phyloP scores from a whole-genome alignment of 1,140 invertebrate genomes.

The Argopecten irradians region DNA sequence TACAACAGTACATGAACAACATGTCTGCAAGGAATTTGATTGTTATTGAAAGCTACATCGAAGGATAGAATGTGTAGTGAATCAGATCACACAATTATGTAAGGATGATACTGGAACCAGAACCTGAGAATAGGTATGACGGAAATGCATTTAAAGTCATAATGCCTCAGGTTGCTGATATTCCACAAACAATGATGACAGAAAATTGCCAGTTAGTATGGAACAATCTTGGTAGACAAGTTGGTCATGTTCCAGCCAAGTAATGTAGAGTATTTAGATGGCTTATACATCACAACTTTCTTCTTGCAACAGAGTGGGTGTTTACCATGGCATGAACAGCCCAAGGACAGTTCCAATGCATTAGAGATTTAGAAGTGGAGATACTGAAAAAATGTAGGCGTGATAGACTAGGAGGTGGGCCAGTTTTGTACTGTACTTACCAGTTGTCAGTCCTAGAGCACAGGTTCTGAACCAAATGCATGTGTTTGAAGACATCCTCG shows the following conservation, averaged over 20 bases:
- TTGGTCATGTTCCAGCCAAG: constrained; percentile 33
- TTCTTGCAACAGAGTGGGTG: neutral
- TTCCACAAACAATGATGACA: neutral
- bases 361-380: neutral
- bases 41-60: neutral
- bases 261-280: constrained; percentile 20
- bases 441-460: neutral
- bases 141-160: constrained; percentile 26
- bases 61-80: constrained; percentile 31
- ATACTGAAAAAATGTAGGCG: too few species aligned
- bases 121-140: constrained; percentile 28
- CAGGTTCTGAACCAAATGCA: neutral
- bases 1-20: too few species aligned
- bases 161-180: neutral
- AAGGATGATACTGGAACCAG: neutral
- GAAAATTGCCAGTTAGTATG: neutral
- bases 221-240: constrained; percentile 2
- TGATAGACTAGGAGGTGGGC: neutral
- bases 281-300: neutral
- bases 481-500: neutral
- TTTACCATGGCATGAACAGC: neutral
- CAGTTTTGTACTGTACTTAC: neutral
- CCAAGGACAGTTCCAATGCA: neutral
- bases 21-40: constrained; percentile 17
- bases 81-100: constrained; percentile 21